phyloP scores from a whole-genome alignment of 2,797 vertebrate species.

The Alfaro cultratus region DNA sequence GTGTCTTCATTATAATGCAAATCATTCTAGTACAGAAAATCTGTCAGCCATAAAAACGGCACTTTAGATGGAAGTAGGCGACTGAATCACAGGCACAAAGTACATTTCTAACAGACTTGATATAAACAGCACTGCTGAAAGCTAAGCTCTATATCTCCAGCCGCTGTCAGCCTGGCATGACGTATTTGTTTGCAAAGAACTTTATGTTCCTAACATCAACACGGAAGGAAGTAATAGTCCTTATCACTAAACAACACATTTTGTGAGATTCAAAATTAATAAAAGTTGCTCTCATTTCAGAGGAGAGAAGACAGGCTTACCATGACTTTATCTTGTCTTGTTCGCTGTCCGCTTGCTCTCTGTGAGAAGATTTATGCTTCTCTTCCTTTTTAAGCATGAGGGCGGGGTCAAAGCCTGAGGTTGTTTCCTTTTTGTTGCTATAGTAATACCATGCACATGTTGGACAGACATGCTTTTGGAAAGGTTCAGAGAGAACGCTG shows the following conservation, averaged over 20 bases:
- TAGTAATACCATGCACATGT: not conserved
- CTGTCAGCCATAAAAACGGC: not conserved
- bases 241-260: not conserved
- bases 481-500: not conserved
- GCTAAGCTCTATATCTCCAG: not conserved
- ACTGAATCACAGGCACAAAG: not conserved
- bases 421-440: not conserved
- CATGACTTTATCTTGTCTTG: not conserved
- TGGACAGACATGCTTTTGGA: not conserved
- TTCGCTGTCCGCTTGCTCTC: accelerated
- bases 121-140: not conserved
- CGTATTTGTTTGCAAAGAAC: not conserved
- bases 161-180: not conserved
- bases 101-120: not conserved
- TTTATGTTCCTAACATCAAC: not conserved
- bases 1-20: not conserved
- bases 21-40: not conserved
- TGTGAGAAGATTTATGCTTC: not conserved
- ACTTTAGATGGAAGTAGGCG: not conserved
- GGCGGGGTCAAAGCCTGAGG: not conserved
- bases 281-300: constrained; percentile 2
- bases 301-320: constrained; percentile 28
- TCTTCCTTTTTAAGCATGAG: not conserved
- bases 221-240: not conserved
- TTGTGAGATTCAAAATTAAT: not conserved